phyloP scores from a whole-genome alignment of 2,113 vertebrate genomes.

The Athene cunicularia region DNA sequence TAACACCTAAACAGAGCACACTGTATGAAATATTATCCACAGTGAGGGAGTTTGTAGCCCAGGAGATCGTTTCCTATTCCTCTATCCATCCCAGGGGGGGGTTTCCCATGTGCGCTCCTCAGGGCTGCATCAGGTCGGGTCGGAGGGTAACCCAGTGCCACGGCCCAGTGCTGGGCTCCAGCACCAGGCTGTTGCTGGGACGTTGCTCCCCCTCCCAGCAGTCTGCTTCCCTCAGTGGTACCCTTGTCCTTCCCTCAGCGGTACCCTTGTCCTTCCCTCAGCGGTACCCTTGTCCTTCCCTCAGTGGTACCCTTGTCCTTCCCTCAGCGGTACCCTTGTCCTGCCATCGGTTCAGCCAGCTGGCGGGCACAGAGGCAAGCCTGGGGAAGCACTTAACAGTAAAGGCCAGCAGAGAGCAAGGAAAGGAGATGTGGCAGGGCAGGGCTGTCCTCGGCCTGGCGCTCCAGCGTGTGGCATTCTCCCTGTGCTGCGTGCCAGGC shows the following conservation, averaged over 20 bases:
- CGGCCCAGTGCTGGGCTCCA: not conserved
- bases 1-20: accelerated
- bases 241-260: not conserved
- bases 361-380: not conserved
- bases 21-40: no score
- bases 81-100: accelerated
- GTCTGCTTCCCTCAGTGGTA: not conserved
- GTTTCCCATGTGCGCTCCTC: accelerated
- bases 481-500: not conserved
- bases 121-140: no score
- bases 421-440: accelerated
- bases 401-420: not conserved
- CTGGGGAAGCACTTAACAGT: accelerated
- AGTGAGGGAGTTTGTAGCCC: not conserved
- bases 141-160: not conserved
- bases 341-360: accelerated
- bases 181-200: not conserved
- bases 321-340: not conserved
- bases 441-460: not conserved
- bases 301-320: not conserved
- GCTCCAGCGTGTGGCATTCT: not conserved
- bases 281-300: no score
- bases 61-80: not conserved
- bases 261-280: no score
- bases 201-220: accelerated